phyloP scores from a whole-genome alignment of 2,797 vertebrate species.

The Crax fasciolata region DNA sequence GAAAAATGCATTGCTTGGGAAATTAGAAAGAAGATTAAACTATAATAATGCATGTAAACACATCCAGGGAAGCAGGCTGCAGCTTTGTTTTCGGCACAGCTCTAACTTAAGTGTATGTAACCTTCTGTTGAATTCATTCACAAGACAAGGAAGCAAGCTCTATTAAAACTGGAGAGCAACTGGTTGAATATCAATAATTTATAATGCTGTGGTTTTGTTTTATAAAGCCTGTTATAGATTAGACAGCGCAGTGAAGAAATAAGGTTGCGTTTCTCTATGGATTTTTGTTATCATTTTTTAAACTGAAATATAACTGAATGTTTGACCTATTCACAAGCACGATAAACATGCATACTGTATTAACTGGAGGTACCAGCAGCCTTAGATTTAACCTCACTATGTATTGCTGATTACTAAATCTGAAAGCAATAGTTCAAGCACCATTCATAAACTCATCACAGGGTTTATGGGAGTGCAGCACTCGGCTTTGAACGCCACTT shows the following conservation, averaged over 20 bases:
- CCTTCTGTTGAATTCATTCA: slow-evolving; percentile 8
- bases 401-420: background rate
- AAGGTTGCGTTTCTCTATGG: background rate
- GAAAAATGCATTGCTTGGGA: slow-evolving; percentile 42
- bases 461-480: background rate
- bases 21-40: slow-evolving; percentile 67
- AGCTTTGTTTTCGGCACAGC: slow-evolving; percentile 15
- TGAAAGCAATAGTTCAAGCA: background rate
- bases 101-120: background rate
- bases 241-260: background rate
- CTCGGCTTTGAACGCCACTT: background rate
- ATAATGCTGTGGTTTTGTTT: background rate
- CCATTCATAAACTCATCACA: background rate
- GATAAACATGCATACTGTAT: background rate
- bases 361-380: background rate
- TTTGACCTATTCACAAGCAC: background rate
- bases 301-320: background rate
- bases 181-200: background rate
- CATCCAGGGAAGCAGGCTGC: slow-evolving; percentile 7
- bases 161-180: slow-evolving; percentile 8
- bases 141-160: background rate
- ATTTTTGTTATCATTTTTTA: background rate
- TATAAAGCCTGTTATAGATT: background rate
- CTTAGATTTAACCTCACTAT: background rate
- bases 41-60: slow-evolving; percentile 35